Base-by-base conservation (phyloP, 2,888 invertebrate genomes). In the Augiades crinisus region DNA sequence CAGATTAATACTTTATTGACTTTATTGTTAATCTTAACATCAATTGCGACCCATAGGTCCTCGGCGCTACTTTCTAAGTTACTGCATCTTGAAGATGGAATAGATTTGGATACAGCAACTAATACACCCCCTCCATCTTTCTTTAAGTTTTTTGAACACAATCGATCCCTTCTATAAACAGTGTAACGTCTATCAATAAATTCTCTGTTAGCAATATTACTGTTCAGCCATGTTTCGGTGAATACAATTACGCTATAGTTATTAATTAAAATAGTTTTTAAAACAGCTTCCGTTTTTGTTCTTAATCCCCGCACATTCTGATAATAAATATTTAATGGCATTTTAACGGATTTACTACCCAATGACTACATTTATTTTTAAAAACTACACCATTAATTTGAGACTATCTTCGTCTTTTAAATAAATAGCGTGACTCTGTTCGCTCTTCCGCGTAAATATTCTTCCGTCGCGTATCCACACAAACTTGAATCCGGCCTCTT, bases 71-170 rank as follows among this genome's bases (percentile, higher is more conserved):
- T 46, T 14, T 56, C 53, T 47, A 47, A 56, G 12, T 17, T 16
- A 3, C 5, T 37, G 8, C 41, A 5, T 14, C 51, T 27, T 1
- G 10, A 16, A 1, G 53, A 57, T 10, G 10, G 31, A 10, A 57
- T 40, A 8, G 46, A 12, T 6, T 34, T 43, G n/a, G 45, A 40
- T 0, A 56, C 43, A 0, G 56, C 53, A 7, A 56, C 10, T 3
- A 56, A 6, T 8, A 54, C 44, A 2, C 57, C 57, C 1, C 57
- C 54, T n/a, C 54, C 54, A 22, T 54, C 57, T n/a, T 12, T 37
- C 5, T 38, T 38, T 1, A 38, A 19, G 12, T 1, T 12, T 1
- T 13, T 21, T 7, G 12, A 22, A 16, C 36, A 19, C 8, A 7
- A 6, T 7, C 45, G 2, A 44, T 31, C 34, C 14, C 24, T 22